These are phyloP conservation scores for Acrobasis consociella DNA, from an alignment of 2,888 invertebrate species.

Conservation along the genomic window DNA sequence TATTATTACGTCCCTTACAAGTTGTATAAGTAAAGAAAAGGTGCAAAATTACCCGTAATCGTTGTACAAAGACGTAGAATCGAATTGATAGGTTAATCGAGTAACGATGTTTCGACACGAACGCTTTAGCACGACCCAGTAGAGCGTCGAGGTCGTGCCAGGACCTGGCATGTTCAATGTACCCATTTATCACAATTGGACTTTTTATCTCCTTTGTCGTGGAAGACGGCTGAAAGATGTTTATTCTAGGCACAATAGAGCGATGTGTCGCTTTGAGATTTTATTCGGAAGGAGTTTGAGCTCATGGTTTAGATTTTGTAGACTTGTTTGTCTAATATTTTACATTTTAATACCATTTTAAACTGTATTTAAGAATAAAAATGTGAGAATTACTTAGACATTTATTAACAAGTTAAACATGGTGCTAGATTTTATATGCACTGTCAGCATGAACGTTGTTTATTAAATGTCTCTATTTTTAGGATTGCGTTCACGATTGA, in stretches of 20 bases:
- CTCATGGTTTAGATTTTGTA: neutral
- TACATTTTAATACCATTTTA: too few relatives aligned
- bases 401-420: too few relatives aligned
- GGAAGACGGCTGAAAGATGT: slow-evolving; percentile 8
- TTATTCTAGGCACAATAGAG: slow-evolving; percentile 15
- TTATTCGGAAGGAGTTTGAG: neutral
- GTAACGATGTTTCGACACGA: slow-evolving; percentile 43
- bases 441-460: too few relatives aligned
- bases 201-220: slow-evolving; percentile 10
- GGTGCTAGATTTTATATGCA: too few relatives aligned
- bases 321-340: neutral
- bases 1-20: too few relatives aligned
- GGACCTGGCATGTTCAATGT: slow-evolving; percentile 30
- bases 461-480: too few relatives aligned
- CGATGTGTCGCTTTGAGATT: slow-evolving; percentile 3
- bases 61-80: slow-evolving; percentile 14
- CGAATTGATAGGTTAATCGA: slow-evolving; percentile 31
- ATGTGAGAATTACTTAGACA: too few relatives aligned
- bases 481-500: too few relatives aligned
- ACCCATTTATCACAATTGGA: slow-evolving; percentile 18
- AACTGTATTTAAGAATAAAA: too few relatives aligned
- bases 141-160: slow-evolving; percentile 43
- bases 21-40: neutral
- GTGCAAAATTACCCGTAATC: slow-evolving; percentile 9
- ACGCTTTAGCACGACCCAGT: slow-evolving; percentile 42